Conservation (phyloP, 1,140 invertebrate species). For the Heterodera schachtii region DNA sequence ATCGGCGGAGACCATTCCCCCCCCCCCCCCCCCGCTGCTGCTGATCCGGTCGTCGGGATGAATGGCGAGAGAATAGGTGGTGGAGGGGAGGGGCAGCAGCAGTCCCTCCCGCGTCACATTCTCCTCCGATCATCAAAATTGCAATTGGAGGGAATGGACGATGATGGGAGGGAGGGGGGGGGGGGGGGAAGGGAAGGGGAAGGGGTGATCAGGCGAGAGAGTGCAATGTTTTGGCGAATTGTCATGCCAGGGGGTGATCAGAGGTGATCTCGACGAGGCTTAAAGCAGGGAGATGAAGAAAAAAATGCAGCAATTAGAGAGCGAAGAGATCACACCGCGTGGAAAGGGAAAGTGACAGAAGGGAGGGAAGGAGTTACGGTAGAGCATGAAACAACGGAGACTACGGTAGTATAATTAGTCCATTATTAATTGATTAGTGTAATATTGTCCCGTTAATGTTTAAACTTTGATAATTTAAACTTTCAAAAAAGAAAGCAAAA, state of each 20-base stretch:
- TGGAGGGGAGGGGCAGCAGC: not conserved
- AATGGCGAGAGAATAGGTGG: not conserved
- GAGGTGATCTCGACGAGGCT: not conserved
- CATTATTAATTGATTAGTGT: no score
- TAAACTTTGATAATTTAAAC: no score
- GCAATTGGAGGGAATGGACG: not conserved
- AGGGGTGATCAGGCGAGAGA: not conserved
- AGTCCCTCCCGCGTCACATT: not conserved
- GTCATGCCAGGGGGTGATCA: no score
- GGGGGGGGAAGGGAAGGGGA: not conserved
- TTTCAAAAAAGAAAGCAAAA: no score
- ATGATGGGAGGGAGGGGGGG: not conserved
- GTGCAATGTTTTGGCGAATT: not conserved
- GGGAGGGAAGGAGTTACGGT: not conserved
- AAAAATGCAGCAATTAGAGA: not conserved
- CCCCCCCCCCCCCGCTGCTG: not conserved
- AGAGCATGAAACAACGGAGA: not conserved
- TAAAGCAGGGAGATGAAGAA: not conserved
- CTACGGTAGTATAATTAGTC: no score
- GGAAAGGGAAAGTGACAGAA: not conserved
- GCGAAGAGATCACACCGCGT: no score
- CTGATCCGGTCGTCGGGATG: constrained; percentile 1
- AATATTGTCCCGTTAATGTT: no score
- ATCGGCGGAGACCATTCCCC: not conserved
- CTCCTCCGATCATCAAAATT: not conserved